These are phyloP conservation scores for zebrafish (Danio rerio) DNA, from an alignment of 2,113 vertebrate species.

Conservation along the genomic window GRCz12tu NC_133193.1:35436501-35437000, in stretches of 20 bases:
- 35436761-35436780: too few relatives aligned
- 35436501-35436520: conserved; percentile 64
- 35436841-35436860: conserved; percentile 48
- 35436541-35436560: too few relatives aligned
- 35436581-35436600: too few relatives aligned
- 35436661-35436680: conserved; percentile 70
- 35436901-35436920: background rate
- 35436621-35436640: too few relatives aligned
- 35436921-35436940: conserved; percentile 64
- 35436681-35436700: conserved; percentile 76
- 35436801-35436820: conserved; percentile 71
- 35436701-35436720: conserved; percentile 79
- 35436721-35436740: conserved; percentile 76
- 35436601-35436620: too few relatives aligned
- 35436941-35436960: conserved; percentile 66
- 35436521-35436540: background rate
- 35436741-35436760: conserved; percentile 68
- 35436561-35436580: too few relatives aligned
- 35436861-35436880: conserved; percentile 57
- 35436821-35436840: conserved; percentile 74
- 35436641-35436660: background rate
- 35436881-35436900: too few relatives aligned
- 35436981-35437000: too few relatives aligned
- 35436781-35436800: conserved; percentile 55
- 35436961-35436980: conserved; percentile 59